A percentile compares a stretch with the other conserved stretches of the same genome.
Evolutionary conservation across 2,888 invertebrate species (phyloP).

Genomic region (Protophormia terraenovae): DNA sequence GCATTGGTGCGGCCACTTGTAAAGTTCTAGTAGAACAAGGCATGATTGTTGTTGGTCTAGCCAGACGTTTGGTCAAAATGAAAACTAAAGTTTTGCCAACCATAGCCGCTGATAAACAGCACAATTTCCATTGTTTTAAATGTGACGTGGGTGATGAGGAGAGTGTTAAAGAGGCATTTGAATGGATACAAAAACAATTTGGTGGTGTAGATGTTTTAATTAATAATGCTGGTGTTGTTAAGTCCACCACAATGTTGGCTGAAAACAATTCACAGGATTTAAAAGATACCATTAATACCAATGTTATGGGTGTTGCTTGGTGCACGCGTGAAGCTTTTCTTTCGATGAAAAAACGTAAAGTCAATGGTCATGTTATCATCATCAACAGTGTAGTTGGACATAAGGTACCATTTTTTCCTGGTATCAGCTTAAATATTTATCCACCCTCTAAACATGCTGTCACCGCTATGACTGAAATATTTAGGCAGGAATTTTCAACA

Average conservation of each 20-base stretch:
- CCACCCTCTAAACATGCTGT: slow-evolving; percentile 78
- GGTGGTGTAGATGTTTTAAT: slow-evolving; percentile 84
- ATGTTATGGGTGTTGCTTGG: slow-evolving; percentile 77
- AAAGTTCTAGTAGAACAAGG: slow-evolving; percentile 81
- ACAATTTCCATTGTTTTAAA: slow-evolving; percentile 78
- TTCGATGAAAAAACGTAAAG: slow-evolving; percentile 80
- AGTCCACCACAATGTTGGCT: slow-evolving; percentile 46
- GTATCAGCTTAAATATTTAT: slow-evolving; percentile 75
- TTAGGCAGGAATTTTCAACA: slow-evolving; percentile 77
- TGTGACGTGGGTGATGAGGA: slow-evolving; percentile 84
- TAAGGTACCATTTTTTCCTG: slow-evolving; percentile 71
- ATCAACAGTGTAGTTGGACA: slow-evolving; percentile 80
- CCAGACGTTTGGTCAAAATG: slow-evolving; percentile 76
- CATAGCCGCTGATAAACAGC: slow-evolving; percentile 75
- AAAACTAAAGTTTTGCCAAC: background rate
- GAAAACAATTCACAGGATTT: slow-evolving; percentile 72
- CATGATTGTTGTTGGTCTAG: slow-evolving; percentile 83
- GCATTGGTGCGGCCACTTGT: slow-evolving; percentile 83
- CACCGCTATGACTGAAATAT: slow-evolving; percentile 77
- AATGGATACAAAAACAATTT: slow-evolving; percentile 80
- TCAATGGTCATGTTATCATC: slow-evolving; percentile 82
- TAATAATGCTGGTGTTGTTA: slow-evolving; percentile 82
- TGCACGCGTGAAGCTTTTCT: slow-evolving; percentile 82
- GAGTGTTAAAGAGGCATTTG: slow-evolving; percentile 83
- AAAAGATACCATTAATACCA: slow-evolving; percentile 80